Evolutionary conservation across 2,888 invertebrate genomes (phyloP), one percentile per base, ranked within the genome.

Genomic region (Lasioglossum figueresi): DNA sequence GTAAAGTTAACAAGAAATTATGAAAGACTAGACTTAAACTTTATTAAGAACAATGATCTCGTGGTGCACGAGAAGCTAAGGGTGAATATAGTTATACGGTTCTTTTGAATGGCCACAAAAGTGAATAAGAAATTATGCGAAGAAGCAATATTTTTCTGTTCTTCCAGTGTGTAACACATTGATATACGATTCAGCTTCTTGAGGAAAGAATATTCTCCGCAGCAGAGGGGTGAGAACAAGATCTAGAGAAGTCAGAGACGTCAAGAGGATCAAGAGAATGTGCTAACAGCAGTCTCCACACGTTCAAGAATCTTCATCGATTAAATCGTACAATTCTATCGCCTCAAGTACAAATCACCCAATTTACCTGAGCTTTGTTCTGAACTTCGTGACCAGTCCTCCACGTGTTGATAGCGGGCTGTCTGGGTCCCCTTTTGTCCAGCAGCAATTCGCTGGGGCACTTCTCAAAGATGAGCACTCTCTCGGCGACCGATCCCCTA

Each of bases 381-480:
- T 95, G 95, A 43, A 95, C 95, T 76, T 95, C 95, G 80, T 95
- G 94, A 3, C 94, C 94, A 68, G 93, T 93, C 84, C 95, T 94
- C 95, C 95, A 95, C 4, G 95, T 94, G 84, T 93, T 94, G 75
- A 93, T 96, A 92, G 93, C 96, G 93, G 96, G 96, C 95, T 95
- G 96, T 92, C 97, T 96, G 12, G 95, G 95, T 8, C 94, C 94
- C 48, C 97, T 95, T 94, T 97, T 97, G 92, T 97, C 97, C 90
- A 97, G 94, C 74, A 97, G 95, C 84, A 97, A 95, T 94, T 97
- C 98, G 93, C 98, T 98, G 59, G 98, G 98, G 93, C 98, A 98
- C 95, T 98, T 97, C 95, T 98, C 98, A 94, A 98, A 98, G 95
- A 98, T 98, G 88, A 98, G 96, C 87, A 98, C 98, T 74, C 98